Conservation (phyloP, 2,888 invertebrate genomes). For the Acrocera orbiculus region DNA sequence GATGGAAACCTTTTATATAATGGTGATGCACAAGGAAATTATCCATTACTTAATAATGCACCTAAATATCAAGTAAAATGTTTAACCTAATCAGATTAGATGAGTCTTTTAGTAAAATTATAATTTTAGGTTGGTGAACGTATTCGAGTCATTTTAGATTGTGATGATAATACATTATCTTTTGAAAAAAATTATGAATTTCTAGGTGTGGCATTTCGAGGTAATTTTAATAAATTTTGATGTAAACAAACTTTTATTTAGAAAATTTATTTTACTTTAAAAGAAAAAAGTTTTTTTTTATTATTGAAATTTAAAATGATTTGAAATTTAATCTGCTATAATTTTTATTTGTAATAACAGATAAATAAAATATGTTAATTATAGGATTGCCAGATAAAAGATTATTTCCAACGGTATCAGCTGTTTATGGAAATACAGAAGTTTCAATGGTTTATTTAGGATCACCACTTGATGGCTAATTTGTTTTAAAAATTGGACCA, state of each 20-base stretch:
- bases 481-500: slow-evolving; percentile 6
- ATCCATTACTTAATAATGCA: slow-evolving; percentile 85
- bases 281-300: too few relatives aligned
- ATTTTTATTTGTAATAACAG: too few relatives aligned
- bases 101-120: slow-evolving; percentile 2
- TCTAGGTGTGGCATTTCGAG: slow-evolving; percentile 93
- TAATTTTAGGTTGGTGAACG: slow-evolving; percentile 77
- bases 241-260: too few relatives aligned
- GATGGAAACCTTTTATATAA: slow-evolving; percentile 94
- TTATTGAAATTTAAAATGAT: too few relatives aligned
- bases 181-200: slow-evolving; percentile 98
- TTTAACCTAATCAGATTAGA: not conserved
- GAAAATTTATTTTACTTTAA: too few relatives aligned
- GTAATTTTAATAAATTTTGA: slow-evolving; percentile 32
- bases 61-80: slow-evolving; percentile 81
- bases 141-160: slow-evolving; percentile 92
- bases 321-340: too few relatives aligned
- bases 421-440: slow-evolving; percentile 98
- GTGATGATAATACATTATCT: slow-evolving; percentile 90
- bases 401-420: slow-evolving; percentile 89
- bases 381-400: slow-evolving; percentile 79
- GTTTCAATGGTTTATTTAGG: slow-evolving; percentile 98
- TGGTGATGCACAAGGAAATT: slow-evolving; percentile 86
- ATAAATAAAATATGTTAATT: too few relatives aligned
- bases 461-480: slow-evolving; percentile 86